A percentile compares a stretch with the other conserved stretches of the same genome.
Evolutionary conservation across 2,113 vertebrate species (phyloP).

Genomic region (Ophthalmolycus amberensis): DNA sequence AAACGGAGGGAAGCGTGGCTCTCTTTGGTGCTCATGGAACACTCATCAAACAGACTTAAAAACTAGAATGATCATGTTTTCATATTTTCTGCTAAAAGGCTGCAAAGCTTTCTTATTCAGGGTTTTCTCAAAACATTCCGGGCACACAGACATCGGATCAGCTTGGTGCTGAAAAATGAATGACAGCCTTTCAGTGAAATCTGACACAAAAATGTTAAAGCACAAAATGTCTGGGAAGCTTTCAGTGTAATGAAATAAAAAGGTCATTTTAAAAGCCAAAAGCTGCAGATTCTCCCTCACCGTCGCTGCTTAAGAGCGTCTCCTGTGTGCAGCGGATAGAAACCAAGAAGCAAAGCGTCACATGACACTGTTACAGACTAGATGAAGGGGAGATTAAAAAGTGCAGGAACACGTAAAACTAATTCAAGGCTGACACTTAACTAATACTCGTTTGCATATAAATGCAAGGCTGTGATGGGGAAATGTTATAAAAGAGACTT

Average conservation of each 20-base stretch:
- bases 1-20: slow-evolving; percentile 4
- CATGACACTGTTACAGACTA: slow-evolving; percentile 8
- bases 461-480: neutral
- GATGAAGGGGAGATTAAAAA: slow-evolving; percentile 18
- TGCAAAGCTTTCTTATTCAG: neutral
- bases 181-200: slow-evolving; percentile 2
- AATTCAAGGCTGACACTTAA: slow-evolving; percentile 23
- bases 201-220: slow-evolving; percentile 12
- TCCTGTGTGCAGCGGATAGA: neutral
- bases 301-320: neutral
- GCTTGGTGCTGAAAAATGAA: neutral
- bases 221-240: neutral
- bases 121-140: neutral
- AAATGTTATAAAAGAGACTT: neutral
- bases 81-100: neutral
- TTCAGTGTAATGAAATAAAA: neutral
- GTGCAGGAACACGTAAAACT: slow-evolving; percentile 9
- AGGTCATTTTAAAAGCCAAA: slow-evolving; percentile 2
- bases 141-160: slow-evolving; percentile 9
- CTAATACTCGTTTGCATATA: slow-evolving; percentile 33
- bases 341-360: slow-evolving; percentile 1
- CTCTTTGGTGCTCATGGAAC: slow-evolving; percentile 44
- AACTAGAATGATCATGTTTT: slow-evolving; percentile 14
- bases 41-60: slow-evolving; percentile 39
- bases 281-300: slow-evolving; percentile 7